Evolutionary conservation across 2,797 vertebrate genomes (phyloP).

Genomic region (Cyclura pinguis): DNA sequence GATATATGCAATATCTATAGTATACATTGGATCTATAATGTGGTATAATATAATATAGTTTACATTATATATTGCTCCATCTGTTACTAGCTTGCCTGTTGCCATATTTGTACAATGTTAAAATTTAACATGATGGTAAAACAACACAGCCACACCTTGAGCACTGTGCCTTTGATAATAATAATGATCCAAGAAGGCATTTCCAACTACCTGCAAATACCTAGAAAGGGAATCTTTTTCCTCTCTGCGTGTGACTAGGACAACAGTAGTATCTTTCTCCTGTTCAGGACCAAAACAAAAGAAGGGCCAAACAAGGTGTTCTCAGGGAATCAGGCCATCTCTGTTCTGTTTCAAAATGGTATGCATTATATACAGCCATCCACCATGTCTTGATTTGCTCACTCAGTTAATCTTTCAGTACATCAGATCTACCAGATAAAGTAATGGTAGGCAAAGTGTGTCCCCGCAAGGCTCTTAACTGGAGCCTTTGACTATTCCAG

Average conservation of each 20-base stretch:
- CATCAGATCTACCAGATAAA: not conserved
- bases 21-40: not conserved
- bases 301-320: not conserved
- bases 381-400: not conserved
- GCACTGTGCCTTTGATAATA: conserved; percentile 4
- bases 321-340: not conserved
- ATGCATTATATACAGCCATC: not conserved
- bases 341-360: not conserved
- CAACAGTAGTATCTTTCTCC: not conserved
- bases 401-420: not conserved
- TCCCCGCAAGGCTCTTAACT: too few relatives aligned
- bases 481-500: too few relatives aligned
- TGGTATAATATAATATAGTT: too few relatives aligned
- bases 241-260: not conserved
- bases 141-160: not conserved
- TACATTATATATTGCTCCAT: not conserved
- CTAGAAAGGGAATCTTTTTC: not conserved
- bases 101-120: conserved; percentile 9
- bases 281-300: not conserved
- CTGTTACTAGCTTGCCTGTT: not conserved
- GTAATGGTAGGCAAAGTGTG: not conserved
- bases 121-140: conserved; percentile 27
- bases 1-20: too few relatives aligned
- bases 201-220: not conserved
- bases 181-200: not conserved